phyloP scores from a whole-genome alignment of 2,888 invertebrate genomes.

The Dicyrtomina minuta region DNA sequence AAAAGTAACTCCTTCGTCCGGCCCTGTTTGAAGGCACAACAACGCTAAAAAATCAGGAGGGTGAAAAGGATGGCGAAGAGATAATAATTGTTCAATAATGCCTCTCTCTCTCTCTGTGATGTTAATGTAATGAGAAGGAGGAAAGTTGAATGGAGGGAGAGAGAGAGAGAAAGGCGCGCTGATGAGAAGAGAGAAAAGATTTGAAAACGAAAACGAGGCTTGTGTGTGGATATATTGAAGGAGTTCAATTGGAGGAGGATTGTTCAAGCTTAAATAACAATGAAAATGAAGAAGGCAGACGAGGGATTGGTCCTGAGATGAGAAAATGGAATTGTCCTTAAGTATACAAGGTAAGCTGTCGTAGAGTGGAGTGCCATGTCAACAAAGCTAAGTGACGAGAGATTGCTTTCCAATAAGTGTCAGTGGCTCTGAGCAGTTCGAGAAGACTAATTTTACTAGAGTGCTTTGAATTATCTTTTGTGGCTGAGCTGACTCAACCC shows the following conservation, averaged over 20 bases:
- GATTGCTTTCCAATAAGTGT: conserved; percentile 27
- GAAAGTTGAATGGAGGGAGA: background rate
- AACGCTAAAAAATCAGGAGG: too few relatives aligned
- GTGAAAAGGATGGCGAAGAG: too few relatives aligned
- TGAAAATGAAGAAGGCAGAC: too few relatives aligned
- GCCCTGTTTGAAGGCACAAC: too few relatives aligned
- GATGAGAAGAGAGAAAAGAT: background rate
- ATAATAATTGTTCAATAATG: too few relatives aligned
- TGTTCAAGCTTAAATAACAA: too few relatives aligned
- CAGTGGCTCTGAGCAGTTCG: background rate
- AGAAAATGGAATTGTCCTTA: background rate
- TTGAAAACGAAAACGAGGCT: background rate
- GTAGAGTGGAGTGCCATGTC: conserved; percentile 1
- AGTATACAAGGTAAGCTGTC: background rate
- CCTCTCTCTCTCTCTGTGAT: too few relatives aligned
- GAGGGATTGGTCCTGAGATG: background rate
- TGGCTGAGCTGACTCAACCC: conserved; percentile 6
- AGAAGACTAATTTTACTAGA: conserved; percentile 4
- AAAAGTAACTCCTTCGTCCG: too few relatives aligned
- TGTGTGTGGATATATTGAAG: too few relatives aligned
- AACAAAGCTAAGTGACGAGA: conserved; percentile 17
- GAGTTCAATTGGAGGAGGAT: too few relatives aligned
- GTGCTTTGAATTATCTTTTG: conserved; percentile 6
- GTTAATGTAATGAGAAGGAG: background rate
- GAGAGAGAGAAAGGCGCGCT: background rate